Percentiles rank a stretch among this genome's conserved stretches.
phyloP scores from a whole-genome alignment of 2,113 vertebrate genomes.

The Ciconia boyciana region DNA sequence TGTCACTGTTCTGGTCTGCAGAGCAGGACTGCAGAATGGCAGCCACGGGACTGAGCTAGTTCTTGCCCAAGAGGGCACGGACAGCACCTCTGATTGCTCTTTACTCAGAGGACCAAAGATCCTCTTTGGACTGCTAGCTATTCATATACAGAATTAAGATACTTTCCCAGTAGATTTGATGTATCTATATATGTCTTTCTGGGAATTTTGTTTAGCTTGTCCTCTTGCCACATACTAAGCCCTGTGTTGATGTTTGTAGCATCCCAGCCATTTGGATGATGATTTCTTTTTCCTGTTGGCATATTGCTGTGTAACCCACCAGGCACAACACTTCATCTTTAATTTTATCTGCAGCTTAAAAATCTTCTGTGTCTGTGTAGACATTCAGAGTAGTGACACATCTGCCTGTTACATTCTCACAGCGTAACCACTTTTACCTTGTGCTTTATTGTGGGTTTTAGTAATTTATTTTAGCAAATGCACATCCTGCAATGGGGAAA shows the following conservation, averaged over 20 bases:
- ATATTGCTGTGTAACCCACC: neutral
- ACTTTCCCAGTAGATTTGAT: neutral
- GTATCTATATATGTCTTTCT: neutral
- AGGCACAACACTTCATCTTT: neutral
- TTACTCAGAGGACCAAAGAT: neutral
- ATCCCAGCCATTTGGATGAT: neutral
- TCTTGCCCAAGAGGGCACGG: neutral
- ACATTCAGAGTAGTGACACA: neutral
- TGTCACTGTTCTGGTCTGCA: neutral
- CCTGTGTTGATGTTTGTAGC: neutral
- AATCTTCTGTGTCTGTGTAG: neutral
- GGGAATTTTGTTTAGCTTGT: neutral
- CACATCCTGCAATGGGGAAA: neutral
- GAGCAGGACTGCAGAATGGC: neutral
- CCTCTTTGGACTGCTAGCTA: neutral
- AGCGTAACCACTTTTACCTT: neutral
- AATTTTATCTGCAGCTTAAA: neutral
- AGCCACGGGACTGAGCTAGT: fast-evolving
- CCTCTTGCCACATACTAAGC: neutral
- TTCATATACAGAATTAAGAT: neutral
- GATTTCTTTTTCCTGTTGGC: neutral
- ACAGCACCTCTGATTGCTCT: neutral
- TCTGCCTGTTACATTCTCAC: neutral
- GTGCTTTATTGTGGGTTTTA: neutral
- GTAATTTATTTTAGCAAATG: neutral